Evolutionary conservation across 1,140 invertebrate species (phyloP), one percentile per base, ranked within the genome.

Genomic region (Zaprionus africanus): DNA sequence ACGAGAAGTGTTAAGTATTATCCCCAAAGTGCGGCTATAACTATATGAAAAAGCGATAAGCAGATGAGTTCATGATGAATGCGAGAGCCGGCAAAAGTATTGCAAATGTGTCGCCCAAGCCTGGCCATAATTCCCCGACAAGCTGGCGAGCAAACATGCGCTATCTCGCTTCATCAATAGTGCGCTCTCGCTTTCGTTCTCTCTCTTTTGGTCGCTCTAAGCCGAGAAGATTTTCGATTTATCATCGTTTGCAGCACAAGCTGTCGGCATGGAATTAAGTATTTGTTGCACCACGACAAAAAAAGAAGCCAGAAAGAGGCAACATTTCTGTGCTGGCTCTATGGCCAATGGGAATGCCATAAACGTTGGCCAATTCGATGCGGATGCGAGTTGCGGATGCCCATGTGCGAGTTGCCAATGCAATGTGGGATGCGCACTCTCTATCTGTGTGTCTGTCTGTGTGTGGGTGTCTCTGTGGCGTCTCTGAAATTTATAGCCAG

Each of bases 191-290:
- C 38, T 17, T 13, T 43, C 13, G 24, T 13, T 11, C 24, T n/a
- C 61, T 17, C 17, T n/a, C 22, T 5, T 15, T 61, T 4, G 53
- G 71, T 26, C 65, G 38, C 64, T 81, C 75, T 90, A 90, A 84
- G 85, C 85, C 68, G 85, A 69, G 68, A 90, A 88, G 85, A 88
- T 90, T 84, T 84, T 76, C 84, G 84, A 88, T 88, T 88, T 88
- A 88, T 88, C 84, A 88, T 90, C 85, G 83, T 90, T 88, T 82
- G 84, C 65, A 84, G 84, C 59, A 56, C 85, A 71, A 71, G 81
- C 81, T 87, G 83, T 76, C 79, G 79, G 76, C 82, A 77, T 71
- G 78, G 83, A 72, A 87, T 84, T 88, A 88, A 88, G 80, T 80
- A 88, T 87, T 58, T 84, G 74, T 86, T 78, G 80, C 75, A 56